Evolutionary conservation across 2,113 vertebrate genomes (phyloP).

Genomic region (Cyphomyrus plagiostoma): DNA sequence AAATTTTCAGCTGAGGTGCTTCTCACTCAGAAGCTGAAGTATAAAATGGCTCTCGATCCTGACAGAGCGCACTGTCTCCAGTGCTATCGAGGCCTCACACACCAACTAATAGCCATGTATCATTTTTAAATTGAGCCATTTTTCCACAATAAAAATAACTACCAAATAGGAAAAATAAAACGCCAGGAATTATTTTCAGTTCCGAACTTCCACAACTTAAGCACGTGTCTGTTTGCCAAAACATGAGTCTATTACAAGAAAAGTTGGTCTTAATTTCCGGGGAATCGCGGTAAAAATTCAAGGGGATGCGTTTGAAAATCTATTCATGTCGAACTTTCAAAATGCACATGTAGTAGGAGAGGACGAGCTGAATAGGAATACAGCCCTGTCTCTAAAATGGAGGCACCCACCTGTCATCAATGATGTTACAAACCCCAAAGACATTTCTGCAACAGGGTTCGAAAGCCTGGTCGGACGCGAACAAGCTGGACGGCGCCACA

Average conservation of each 20-base stretch:
- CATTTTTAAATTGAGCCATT: not conserved
- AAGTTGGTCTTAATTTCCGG: not conserved
- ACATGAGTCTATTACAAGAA: not conserved
- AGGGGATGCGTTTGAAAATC: not conserved
- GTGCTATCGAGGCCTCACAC: not conserved
- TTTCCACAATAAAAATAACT: not conserved
- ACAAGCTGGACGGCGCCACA: constrained; percentile 25
- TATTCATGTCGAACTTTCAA: not conserved
- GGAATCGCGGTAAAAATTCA: not conserved
- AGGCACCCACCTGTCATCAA: constrained; percentile 32
- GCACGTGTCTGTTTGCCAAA: not conserved
- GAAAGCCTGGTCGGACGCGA: constrained; percentile 6
- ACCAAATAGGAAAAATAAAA: not conserved
- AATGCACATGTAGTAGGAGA: not conserved
- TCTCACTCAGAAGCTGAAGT: not conserved
- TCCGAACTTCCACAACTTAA: not conserved
- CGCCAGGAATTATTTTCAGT: not conserved
- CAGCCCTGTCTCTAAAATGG: not conserved
- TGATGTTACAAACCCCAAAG: not conserved
- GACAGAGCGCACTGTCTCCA: not conserved
- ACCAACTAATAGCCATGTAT: not conserved
- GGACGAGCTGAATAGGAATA: not conserved
- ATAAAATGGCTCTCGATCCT: constrained; percentile 3
- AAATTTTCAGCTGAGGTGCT: not conserved
- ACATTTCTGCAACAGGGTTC: constrained; percentile 12